Evolutionary conservation across 2,797 vertebrate genomes (phyloP), one percentile per base, ranked within the genome.

Genomic region (Rhadinocentrus ornatus): DNA sequence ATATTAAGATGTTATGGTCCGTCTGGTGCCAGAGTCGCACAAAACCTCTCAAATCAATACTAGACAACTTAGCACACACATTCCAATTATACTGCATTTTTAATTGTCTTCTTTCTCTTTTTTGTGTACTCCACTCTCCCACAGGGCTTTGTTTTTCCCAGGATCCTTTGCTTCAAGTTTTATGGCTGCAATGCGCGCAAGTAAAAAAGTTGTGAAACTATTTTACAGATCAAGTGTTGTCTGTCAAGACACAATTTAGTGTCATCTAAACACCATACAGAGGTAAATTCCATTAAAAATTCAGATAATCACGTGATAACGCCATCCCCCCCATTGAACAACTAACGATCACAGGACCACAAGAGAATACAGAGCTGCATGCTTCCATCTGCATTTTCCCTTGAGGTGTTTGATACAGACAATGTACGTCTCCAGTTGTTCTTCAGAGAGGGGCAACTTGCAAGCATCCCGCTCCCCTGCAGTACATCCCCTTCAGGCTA

Each of bases 311-410:
- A 56, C 56, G 69, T 31, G 55, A 82, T 66, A 75, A 74, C 76
- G 39, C 32, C 7, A 0, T 79, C 77, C 55, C 77, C 24, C 50
- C 83, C 88, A 83, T 71, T 73, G 66, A 80, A 81, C 81, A 85
- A 88, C 81, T 83, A 87, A 84, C 80, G 83, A 89, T 87, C 59
- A 56, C 11, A 39, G n/a, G 37, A 53, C 60, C 79, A 1, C 82
- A 9, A 31, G 88, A 83, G 89, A 80, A 66, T 73, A 69, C 54
- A 31, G 24, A 64, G 58, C 69, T 61, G 67, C 77, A 62, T 58
- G 71, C 73, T 66, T 88, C 88, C 91, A 89, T 91, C 89, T 91
- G 88, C 75, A 69, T 70, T 83, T 75, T 66, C 87, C 88, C 84
- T 75, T 22, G 82, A 87, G 89, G 86, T 73, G 56, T 75, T 86